phyloP scores from a whole-genome alignment of 2,888 invertebrate species.

The Carcina quercana region DNA sequence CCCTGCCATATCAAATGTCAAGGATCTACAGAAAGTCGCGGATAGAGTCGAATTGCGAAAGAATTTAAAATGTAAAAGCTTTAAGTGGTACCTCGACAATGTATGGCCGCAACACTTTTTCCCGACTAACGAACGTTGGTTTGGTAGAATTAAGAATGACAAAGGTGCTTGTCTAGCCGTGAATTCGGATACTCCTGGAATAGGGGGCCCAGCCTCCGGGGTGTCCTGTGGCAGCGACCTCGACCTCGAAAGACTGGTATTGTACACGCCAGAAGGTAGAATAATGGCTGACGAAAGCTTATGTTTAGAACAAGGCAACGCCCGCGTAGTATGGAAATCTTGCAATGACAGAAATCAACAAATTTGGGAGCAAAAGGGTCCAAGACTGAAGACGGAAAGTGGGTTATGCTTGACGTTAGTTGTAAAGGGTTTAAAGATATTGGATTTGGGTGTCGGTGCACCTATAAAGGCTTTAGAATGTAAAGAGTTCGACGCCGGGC shows the following conservation, averaged over 20 bases:
- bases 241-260: constrained; percentile 80
- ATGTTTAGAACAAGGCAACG: constrained; percentile 83
- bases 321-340: constrained; percentile 80
- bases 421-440: constrained; percentile 25
- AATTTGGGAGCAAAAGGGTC: constrained; percentile 77
- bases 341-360: constrained; percentile 80
- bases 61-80: constrained; percentile 86
- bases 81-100: constrained; percentile 94
- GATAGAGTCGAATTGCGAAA: constrained; percentile 80
- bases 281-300: constrained; percentile 92
- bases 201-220: constrained; percentile 81
- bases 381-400: constrained; percentile 44
- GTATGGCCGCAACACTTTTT: constrained; percentile 98
- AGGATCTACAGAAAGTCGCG: constrained; percentile 76
- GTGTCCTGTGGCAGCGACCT: constrained; percentile 76
- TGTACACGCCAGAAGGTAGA: constrained; percentile 79
- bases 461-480: constrained; percentile 76
- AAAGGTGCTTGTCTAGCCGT: constrained; percentile 54
- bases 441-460: constrained; percentile 35
- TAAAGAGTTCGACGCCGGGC: constrained; percentile 61
- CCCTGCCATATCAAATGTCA: constrained; percentile 74
- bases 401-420: constrained; percentile 49
- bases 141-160: constrained; percentile 85
- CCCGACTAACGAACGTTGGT: constrained; percentile 89
- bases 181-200: constrained; percentile 73